A percentile compares a stretch with the other conserved stretches of the same genome.
Conservation (phyloP, 2,888 invertebrate genomes). For the Drosophila macrothrix region DNA sequence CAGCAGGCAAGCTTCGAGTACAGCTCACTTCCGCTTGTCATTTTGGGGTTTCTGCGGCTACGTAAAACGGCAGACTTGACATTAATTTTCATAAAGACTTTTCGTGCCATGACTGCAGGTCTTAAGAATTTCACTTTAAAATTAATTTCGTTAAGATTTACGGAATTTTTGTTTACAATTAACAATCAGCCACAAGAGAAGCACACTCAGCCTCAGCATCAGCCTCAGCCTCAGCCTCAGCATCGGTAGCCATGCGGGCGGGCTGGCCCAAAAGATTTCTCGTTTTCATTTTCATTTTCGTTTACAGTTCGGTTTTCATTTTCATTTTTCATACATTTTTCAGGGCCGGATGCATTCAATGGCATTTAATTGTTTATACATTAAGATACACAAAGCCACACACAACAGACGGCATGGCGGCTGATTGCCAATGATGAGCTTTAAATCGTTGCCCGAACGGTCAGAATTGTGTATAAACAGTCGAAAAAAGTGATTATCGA, state of each 20-base stretch:
- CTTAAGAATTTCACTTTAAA: slow-evolving; percentile 67
- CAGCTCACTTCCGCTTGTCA: slow-evolving; percentile 69
- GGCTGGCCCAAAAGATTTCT: slow-evolving; percentile 13
- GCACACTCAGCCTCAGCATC: not conserved
- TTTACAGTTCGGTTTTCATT: slow-evolving; percentile 30
- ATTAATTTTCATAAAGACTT: slow-evolving; percentile 74
- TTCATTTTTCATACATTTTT: slow-evolving; percentile 41
- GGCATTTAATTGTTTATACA: slow-evolving; percentile 63
- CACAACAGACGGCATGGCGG: slow-evolving; percentile 38
- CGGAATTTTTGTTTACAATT: slow-evolving; percentile 59
- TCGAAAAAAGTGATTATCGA: not conserved
- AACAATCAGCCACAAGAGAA: slow-evolving; percentile 25
- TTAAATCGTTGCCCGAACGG: not conserved
- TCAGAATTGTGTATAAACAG: not conserved
- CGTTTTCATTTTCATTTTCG: slow-evolving; percentile 38
- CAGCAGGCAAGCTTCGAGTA: slow-evolving; percentile 41
- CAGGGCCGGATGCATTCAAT: slow-evolving; percentile 65
- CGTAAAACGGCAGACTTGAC: slow-evolving; percentile 37
- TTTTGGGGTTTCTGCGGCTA: slow-evolving; percentile 71
- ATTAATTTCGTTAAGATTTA: slow-evolving; percentile 59
- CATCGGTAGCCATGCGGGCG: slow-evolving; percentile 59
- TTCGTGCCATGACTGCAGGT: slow-evolving; percentile 24
- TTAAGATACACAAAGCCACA: slow-evolving; percentile 36
- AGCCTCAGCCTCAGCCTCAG: no score
- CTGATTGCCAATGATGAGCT: slow-evolving; percentile 23